Conservation (phyloP, 2,113 vertebrate species). For the Pycnonotus jocosus region DNA sequence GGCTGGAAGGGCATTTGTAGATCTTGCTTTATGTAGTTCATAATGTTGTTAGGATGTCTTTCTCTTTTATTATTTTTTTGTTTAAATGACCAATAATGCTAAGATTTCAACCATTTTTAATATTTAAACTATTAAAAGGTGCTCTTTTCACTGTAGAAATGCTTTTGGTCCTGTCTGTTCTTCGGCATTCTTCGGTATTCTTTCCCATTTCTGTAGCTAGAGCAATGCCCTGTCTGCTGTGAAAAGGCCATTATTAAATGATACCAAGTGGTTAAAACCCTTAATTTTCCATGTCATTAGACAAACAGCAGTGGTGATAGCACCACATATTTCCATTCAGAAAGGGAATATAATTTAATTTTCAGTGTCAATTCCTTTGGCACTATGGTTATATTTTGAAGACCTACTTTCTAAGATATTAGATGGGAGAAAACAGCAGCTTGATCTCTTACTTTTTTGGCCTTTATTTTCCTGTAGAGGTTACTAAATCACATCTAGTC, state of each 20-base stretch:
- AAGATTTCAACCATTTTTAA: neutral
- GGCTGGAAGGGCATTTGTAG: neutral
- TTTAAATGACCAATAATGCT: neutral
- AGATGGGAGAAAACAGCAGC: neutral
- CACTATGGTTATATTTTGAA: neutral
- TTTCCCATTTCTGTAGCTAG: neutral
- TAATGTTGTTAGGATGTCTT: neutral
- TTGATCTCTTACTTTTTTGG: neutral
- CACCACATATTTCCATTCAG: neutral
- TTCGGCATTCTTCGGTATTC: neutral
- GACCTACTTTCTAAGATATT: neutral
- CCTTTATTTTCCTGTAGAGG: neutral
- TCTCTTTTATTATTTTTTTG: neutral
- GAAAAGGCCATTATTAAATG: neutral
- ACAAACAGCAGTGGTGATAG: slow-evolving; percentile 7
- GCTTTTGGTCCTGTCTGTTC: neutral
- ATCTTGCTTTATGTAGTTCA: accelerated
- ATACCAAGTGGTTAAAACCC: slow-evolving; percentile 9
- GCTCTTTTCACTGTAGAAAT: neutral
- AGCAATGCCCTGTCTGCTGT: neutral
- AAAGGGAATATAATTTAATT: slow-evolving; percentile 7
- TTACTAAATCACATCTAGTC: neutral
- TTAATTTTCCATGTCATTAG: slow-evolving; percentile 58
- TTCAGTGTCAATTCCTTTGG: neutral
- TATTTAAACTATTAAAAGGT: neutral